Percentiles rank a stretch among this genome's conserved stretches.
Evolutionary conservation across 2,113 vertebrate genomes (phyloP).

Genomic region (Bos indicus): DNA sequence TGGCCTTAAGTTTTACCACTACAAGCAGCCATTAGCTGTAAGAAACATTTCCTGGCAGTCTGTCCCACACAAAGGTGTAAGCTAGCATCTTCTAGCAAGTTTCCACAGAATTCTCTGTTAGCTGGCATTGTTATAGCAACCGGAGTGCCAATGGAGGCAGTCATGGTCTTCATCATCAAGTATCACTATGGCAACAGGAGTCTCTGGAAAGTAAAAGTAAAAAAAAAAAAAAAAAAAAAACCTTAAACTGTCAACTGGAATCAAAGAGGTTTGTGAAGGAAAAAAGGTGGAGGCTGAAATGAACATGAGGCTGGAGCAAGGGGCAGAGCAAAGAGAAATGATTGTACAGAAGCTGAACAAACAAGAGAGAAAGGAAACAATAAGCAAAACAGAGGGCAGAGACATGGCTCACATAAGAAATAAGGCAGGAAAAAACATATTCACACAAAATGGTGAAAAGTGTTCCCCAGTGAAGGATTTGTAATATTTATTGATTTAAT

Average conservation of each 20-base stretch:
- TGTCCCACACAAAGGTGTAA: slow-evolving; percentile 39
- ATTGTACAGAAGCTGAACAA: slow-evolving; percentile 44
- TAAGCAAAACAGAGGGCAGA: slow-evolving; percentile 21
- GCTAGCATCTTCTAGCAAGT: slow-evolving; percentile 59
- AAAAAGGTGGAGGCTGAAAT: slow-evolving; percentile 56
- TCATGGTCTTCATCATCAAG: slow-evolving; percentile 76
- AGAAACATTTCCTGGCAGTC: background rate
- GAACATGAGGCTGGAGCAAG: slow-evolving; percentile 54
- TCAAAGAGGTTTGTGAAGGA: slow-evolving; percentile 69
- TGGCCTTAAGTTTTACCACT: background rate
- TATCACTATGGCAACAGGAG: slow-evolving; percentile 84
- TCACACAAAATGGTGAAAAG: background rate
- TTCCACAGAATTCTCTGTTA: slow-evolving; percentile 75
- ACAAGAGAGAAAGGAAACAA: slow-evolving; percentile 47
- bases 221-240: slow-evolving; percentile 61
- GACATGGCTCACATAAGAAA: background rate
- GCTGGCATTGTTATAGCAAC: slow-evolving; percentile 83
- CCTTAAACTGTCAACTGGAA: slow-evolving; percentile 74
- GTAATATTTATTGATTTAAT: background rate
- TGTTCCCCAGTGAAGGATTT: background rate
- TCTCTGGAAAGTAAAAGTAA: slow-evolving; percentile 77
- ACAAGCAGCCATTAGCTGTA: background rate
- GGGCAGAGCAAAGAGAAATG: slow-evolving; percentile 57
- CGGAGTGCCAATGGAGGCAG: slow-evolving; percentile 77
- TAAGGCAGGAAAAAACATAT: background rate